Conservation (phyloP, 1,140 invertebrate genomes). For the Drosophila carrolli region DNA sequence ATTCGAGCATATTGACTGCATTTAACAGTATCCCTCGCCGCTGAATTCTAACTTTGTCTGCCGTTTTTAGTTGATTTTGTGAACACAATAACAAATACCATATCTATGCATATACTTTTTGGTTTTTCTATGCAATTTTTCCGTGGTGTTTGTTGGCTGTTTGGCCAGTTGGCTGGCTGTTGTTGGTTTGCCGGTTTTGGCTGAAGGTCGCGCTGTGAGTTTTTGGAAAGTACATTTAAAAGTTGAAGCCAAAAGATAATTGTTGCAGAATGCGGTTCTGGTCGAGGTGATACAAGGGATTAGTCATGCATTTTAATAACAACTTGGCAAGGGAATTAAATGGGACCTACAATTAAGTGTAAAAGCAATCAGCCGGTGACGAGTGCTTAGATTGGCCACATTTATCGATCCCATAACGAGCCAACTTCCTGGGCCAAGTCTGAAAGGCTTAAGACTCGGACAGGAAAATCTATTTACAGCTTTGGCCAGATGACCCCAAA, state of each 20-base stretch:
- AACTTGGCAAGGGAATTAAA: not conserved
- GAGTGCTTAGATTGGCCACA: not conserved
- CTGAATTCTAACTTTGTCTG: conserved; percentile 68
- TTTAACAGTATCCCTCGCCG: conserved; percentile 47
- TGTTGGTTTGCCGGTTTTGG: conserved; percentile 37
- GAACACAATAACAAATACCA: conserved; percentile 31
- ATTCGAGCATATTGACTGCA: conserved; percentile 40
- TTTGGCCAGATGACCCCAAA: conserved; percentile 29
- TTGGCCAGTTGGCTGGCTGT: conserved; percentile 51
- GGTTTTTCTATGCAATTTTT: conserved; percentile 62
- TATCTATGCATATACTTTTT: conserved; percentile 37
- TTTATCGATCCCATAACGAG: conserved; percentile 11
- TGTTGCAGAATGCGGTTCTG: conserved; percentile 70
- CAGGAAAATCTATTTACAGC: conserved; percentile 25
- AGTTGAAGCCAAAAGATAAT: conserved; percentile 69
- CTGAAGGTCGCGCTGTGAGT: conserved; percentile 67
- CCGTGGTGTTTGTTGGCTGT: conserved; percentile 34
- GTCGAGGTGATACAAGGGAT: conserved; percentile 26
- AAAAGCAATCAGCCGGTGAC: not conserved
- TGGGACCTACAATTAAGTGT: not conserved
- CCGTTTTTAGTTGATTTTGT: conserved; percentile 48
- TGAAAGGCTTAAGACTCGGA: not conserved
- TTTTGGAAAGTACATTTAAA: conserved; percentile 80
- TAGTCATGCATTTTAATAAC: conserved; percentile 23
- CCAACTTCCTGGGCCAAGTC: conserved; percentile 17